Percentiles rank a stretch among this genome's conserved stretches.
Evolutionary conservation across 2,113 vertebrate genomes (phyloP).

Genomic region (Oxyruncus cristatus): DNA sequence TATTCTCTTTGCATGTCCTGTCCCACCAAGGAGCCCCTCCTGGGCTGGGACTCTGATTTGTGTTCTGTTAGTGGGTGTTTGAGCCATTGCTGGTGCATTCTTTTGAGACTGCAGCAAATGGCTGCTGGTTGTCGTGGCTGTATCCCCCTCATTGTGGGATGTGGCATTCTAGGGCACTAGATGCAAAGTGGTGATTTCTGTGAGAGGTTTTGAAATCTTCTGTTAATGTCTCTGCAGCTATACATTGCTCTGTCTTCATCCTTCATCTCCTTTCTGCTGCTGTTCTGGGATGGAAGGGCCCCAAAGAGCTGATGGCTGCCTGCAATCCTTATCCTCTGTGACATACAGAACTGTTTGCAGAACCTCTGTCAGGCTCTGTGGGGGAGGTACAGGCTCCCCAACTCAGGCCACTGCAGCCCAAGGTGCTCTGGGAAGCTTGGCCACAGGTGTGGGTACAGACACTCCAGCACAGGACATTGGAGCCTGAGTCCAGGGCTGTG

Average conservation of each 20-base stretch:
- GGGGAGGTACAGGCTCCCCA: not conserved
- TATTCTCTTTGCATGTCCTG: fast-evolving
- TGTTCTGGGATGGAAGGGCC: not conserved
- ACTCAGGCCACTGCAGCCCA: not conserved
- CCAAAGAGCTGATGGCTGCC: fast-evolving
- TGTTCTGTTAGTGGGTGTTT: fast-evolving
- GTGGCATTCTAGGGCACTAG: not conserved
- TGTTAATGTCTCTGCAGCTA: too few species aligned
- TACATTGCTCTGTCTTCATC: not conserved
- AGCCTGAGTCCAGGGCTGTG: not conserved
- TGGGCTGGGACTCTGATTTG: not conserved
- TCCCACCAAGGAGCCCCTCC: not conserved
- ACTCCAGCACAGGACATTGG: fast-evolving
- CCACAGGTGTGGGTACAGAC: fast-evolving
- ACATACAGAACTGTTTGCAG: too few species aligned
- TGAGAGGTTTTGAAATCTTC: fast-evolving
- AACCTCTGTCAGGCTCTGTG: not conserved
- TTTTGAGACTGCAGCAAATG: not conserved
- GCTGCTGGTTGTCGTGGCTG: fast-evolving
- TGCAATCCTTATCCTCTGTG: not conserved
- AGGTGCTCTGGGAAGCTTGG: not conserved
- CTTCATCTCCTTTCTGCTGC: not conserved
- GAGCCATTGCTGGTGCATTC: fast-evolving
- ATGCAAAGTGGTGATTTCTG: not conserved
- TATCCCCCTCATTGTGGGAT: not conserved